phyloP scores from a whole-genome alignment of 2,113 vertebrate species.

The Lepus americanus region DNA sequence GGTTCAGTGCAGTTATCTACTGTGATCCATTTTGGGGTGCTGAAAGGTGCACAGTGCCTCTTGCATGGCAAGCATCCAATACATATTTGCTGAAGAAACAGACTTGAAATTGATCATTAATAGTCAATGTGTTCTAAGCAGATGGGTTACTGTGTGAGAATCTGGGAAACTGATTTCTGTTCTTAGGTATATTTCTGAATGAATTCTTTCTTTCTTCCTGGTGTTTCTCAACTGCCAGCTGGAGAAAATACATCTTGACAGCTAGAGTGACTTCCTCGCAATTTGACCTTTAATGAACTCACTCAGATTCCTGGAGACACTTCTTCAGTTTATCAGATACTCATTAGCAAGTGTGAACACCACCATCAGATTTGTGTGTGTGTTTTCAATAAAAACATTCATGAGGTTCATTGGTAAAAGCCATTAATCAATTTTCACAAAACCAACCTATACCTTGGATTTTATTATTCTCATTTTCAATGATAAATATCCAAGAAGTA shows the following conservation, averaged over 20 bases:
- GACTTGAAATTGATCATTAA: constrained; percentile 29
- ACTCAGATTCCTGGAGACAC: constrained; percentile 33
- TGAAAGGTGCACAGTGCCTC: neutral
- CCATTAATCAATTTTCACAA: constrained; percentile 49
- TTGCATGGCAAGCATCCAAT: neutral
- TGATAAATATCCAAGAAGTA: constrained; percentile 19
- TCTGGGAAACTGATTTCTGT: constrained; percentile 26
- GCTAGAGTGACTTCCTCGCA: constrained; percentile 32
- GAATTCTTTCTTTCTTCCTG: neutral
- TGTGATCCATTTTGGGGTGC: neutral
- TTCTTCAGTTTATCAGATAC: constrained; percentile 60
- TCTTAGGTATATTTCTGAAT: neutral
- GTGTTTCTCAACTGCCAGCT: constrained; percentile 47
- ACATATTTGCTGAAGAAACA: constrained; percentile 33
- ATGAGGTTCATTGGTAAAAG: neutral
- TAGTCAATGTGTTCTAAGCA: constrained; percentile 33
- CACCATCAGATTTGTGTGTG: constrained; percentile 10
- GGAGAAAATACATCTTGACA: constrained; percentile 69
- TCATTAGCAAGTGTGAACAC: constrained; percentile 68
- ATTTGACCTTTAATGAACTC: constrained; percentile 67
- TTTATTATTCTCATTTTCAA: constrained; percentile 52
- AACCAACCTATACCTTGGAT: neutral
- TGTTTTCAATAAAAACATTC: constrained; percentile 34
- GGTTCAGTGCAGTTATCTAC: neutral
- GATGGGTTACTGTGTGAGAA: constrained; percentile 21